phyloP scores from a whole-genome alignment of 35 echinoderm and acorn worm genomes.

The Apostichopus parvimensis region DNA sequence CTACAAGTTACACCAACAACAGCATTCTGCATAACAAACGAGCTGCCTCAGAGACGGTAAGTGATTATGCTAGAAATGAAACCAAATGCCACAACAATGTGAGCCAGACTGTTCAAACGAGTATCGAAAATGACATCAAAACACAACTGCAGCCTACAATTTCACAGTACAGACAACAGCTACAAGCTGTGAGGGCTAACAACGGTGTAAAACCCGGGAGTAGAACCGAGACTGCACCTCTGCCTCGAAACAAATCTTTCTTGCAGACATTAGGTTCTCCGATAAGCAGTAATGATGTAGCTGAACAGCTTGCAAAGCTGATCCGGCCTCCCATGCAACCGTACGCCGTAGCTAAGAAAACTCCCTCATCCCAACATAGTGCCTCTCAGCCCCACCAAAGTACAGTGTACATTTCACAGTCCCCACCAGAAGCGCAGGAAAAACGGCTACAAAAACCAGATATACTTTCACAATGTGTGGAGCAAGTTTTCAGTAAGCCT shows the following conservation, averaged over 20 bases:
- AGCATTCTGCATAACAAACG: not conserved
- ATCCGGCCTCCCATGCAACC: conserved; percentile 3
- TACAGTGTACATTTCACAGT: not conserved
- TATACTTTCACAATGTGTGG: not conserved
- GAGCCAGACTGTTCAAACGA: not conserved
- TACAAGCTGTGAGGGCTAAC: not conserved
- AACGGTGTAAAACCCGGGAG: not conserved
- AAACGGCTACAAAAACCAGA: not conserved
- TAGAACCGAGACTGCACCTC: conserved; percentile 11
- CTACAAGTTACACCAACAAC: not conserved
- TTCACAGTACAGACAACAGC: not conserved
- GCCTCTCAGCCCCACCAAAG: not conserved
- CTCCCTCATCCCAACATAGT: not conserved
- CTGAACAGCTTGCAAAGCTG: conserved; percentile 18
- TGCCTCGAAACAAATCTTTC: conserved; percentile 44
- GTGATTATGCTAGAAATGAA: conserved; percentile 1
- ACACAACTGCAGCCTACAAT: not conserved
- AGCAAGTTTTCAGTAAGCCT: conserved; percentile 4
- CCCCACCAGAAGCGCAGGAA: not conserved
- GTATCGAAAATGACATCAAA: not conserved
- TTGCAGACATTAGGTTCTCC: conserved; percentile 35
- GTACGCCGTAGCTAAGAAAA: not conserved
- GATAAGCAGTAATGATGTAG: conserved; percentile 3
- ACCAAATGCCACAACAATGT: not conserved
- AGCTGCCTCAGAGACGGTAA: too few relatives aligned